Conservation (phyloP, 1,140 invertebrate species). For the Drosophila setifemur region DNA sequence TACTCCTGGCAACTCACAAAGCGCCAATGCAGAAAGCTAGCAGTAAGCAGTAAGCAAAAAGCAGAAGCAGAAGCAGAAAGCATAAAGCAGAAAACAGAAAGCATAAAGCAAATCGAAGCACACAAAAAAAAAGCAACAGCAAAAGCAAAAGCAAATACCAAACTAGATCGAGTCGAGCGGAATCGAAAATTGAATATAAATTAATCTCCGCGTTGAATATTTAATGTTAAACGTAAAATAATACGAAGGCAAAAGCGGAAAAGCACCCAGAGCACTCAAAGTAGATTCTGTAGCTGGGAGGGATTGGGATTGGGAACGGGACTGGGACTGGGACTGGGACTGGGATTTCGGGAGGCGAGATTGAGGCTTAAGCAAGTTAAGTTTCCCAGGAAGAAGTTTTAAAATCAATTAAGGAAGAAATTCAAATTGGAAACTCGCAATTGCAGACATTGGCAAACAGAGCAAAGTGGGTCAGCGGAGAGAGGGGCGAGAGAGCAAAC, state of each 20-base stretch:
- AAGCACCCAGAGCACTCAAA: too few relatives aligned
- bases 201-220: conserved; percentile 48
- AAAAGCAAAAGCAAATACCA: too few relatives aligned
- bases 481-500: background rate
- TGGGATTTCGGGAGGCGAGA: too few relatives aligned
- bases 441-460: conserved; percentile 16
- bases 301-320: too few relatives aligned
- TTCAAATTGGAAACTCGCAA: conserved; percentile 41
- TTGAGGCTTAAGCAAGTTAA: too few relatives aligned
- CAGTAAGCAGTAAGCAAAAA: background rate
- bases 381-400: conserved; percentile 14
- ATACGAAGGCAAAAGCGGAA: conserved; percentile 8
- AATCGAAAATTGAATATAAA: conserved; percentile 36
- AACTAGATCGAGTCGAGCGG: conserved; percentile 14
- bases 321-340: too few relatives aligned
- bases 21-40: background rate
- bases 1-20: conserved; percentile 32
- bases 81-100: background rate
- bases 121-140: too few relatives aligned
- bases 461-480: background rate
- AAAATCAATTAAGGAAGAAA: conserved; percentile 35
- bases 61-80: background rate
- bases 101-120: conserved; percentile 1
- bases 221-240: conserved; percentile 45
- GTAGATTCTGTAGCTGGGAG: too few relatives aligned